Evolutionary conservation across 2,888 invertebrate genomes (phyloP), one percentile per base, ranked within the genome.

Genomic region (Ochropleura leucogaster): DNA sequence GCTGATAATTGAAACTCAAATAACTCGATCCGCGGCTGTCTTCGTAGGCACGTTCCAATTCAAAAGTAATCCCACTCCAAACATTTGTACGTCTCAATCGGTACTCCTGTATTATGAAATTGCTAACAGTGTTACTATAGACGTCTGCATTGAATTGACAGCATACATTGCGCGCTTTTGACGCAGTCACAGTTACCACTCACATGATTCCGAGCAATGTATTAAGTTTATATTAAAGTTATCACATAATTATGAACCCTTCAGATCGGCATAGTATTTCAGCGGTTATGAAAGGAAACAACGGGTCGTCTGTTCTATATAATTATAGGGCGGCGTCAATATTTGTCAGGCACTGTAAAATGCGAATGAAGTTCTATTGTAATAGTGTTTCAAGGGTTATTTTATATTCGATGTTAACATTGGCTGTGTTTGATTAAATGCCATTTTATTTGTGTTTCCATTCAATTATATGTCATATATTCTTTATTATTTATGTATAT

Each of bases 11-110:
- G 96, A 92, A 95, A 94, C 94, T 95, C 95, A 95, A 95, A 95
- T 94, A 95, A 92, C 93, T 90, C 89, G 91, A 92, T 92, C 93
- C 93, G 87, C 86, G 91, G 91, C 90, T 92, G 94, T 94, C 95
- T 95, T 94, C 93, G 93, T 91, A 92, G 95, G 96, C 96, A 96
- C 96, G 96, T 95, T 95, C 92, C 96, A 95, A 96, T 96, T 94
- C 94, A 91, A 94, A 94, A 94, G 94, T 96, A 95, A 96, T 95
- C 95, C 95, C 85, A 91, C 89, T 90, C 92, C 95, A 96, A 96
- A 96, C 95, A 94, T 95, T 95, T 94, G 95, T 95, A 92, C 93
- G 93, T 95, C 95, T 95, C 95, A 93, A 94, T 94, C 93, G 94
- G 89, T 86, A 85, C 84, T 89, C 85, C 76, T 16, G 72, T 88